phyloP scores from a whole-genome alignment of 2,888 invertebrate species.

The Eupithecia vulgata region DNA sequence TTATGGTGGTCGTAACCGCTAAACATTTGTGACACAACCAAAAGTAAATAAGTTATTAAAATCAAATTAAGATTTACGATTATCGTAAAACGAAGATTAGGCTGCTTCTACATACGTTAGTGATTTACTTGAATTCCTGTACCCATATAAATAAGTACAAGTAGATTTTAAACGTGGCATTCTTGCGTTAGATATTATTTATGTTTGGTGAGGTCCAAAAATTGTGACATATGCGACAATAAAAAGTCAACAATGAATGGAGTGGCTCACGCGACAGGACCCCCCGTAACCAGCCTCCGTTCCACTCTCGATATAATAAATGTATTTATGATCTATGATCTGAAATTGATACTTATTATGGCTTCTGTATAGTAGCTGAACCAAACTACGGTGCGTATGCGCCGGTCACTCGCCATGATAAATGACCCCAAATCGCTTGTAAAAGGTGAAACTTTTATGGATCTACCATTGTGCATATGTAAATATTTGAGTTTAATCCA shows the following conservation, averaged over 20 bases:
- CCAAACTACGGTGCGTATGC: slow-evolving; percentile 65
- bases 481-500: slow-evolving; percentile 77
- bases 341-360: slow-evolving; percentile 84
- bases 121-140: slow-evolving; percentile 75
- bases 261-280: slow-evolving; percentile 70
- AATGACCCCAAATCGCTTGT: slow-evolving; percentile 82
- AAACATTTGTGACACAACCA: slow-evolving; percentile 55
- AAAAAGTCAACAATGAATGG: slow-evolving; percentile 76
- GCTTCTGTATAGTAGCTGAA: slow-evolving; percentile 82
- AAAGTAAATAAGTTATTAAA: slow-evolving; percentile 80
- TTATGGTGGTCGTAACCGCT: slow-evolving; percentile 13
- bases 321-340: slow-evolving; percentile 83
- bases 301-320: slow-evolving; percentile 67
- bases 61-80: slow-evolving; percentile 79
- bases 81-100: slow-evolving; percentile 79
- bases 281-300: slow-evolving; percentile 72
- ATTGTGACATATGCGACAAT: slow-evolving; percentile 76
- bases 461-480: slow-evolving; percentile 72
- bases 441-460: slow-evolving; percentile 78
- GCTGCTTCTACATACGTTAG: slow-evolving; percentile 58
- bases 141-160: slow-evolving; percentile 69
- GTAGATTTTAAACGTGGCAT: slow-evolving; percentile 66
- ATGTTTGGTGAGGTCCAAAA: slow-evolving; percentile 71
- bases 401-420: slow-evolving; percentile 68
- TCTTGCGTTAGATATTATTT: slow-evolving; percentile 73